A percentile compares a stretch with the other conserved stretches of the same genome.
These are phyloP conservation scores for Trididemnum clinides DNA, from an alignment of 23 tunicate genomes.

Conservation along the genomic window DNA sequence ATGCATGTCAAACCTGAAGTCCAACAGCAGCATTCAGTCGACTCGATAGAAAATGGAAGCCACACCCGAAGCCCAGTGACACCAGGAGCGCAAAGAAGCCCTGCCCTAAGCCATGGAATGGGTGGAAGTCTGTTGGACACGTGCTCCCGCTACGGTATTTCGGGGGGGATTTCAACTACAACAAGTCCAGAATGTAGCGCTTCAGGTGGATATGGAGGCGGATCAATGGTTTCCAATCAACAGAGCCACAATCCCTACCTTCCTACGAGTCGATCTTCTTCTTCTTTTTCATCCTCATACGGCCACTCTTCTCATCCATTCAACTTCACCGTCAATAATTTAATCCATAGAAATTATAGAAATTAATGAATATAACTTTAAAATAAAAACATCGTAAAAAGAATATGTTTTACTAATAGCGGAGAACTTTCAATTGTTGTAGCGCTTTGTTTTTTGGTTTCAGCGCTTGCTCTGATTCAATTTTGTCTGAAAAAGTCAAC, in stretches of 20 bases:
- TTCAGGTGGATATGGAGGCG: conserved; percentile 39
- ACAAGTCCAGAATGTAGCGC: conserved; percentile 59
- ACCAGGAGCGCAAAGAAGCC: conserved; percentile 52
- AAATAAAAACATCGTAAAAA: too few relatives aligned
- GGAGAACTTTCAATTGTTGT: background rate
- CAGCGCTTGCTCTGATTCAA: background rate
- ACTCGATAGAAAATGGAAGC: conserved; percentile 50
- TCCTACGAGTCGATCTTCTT: conserved; percentile 9
- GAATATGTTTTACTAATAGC: too few relatives aligned
- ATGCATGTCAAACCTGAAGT: conserved; percentile 92
- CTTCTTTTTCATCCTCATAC: background rate
- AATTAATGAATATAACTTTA: background rate
- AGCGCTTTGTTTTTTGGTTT: background rate
- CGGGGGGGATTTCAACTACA: conserved; percentile 45
- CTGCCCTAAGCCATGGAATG: conserved; percentile 26
- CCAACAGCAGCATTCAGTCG: conserved; percentile 68
- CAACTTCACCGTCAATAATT: conserved; percentile 78
- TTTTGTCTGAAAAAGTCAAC: too few relatives aligned
- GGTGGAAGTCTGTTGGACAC: conserved; percentile 57
- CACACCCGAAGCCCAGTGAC: conserved; percentile 59
- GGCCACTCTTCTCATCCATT: conserved; percentile 59
- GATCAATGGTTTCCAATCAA: conserved; percentile 8
- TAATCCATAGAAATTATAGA: conserved; percentile 50
- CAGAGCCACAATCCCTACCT: conserved; percentile 23
- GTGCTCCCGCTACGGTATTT: conserved; percentile 66